These are phyloP conservation scores for Triplophysa bombifrons DNA, from an alignment of 2,797 vertebrate species.

Conservation along the genomic window DNA sequence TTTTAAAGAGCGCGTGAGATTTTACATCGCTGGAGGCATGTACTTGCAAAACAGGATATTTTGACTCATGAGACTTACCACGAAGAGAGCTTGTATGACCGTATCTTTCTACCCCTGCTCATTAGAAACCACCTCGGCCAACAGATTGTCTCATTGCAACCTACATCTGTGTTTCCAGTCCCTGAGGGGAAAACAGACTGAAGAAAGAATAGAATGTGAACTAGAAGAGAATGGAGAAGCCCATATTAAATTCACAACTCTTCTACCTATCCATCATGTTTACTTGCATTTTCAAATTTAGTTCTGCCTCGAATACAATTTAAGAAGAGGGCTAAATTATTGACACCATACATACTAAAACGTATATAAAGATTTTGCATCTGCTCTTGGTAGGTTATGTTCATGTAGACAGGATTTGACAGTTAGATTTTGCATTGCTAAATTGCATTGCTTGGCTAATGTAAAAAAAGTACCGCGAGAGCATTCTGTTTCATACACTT, in stretches of 20 bases:
- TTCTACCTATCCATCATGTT: conserved; percentile 28
- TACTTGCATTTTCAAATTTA: conserved; percentile 24
- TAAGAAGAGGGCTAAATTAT: conserved; percentile 1
- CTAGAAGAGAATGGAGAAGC: conserved; percentile 24
- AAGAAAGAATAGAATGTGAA: conserved; percentile 31
- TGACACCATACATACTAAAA: neutral
- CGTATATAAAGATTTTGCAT: no score
- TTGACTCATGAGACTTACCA: conserved; percentile 4
- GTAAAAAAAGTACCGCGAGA: no score
- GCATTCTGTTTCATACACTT: no score
- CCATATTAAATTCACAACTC: conserved; percentile 38
- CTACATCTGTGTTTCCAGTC: conserved; percentile 37
- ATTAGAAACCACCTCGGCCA: conserved; percentile 36
- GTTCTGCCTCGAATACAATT: conserved; percentile 20
- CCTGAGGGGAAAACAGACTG: conserved; percentile 19
- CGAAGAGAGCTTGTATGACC: conserved; percentile 6
- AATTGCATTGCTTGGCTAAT: no score
- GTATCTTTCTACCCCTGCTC: conserved; percentile 29
- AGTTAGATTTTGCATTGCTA: no score
- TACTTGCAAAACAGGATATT: conserved; percentile 25
- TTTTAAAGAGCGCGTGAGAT: conserved; percentile 14
- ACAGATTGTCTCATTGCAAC: conserved; percentile 32
- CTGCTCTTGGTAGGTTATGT: no score
- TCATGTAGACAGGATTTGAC: no score
- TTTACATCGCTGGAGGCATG: conserved; percentile 19